Evolutionary conservation across 1,140 invertebrate genomes (phyloP), one percentile per base, ranked within the genome.

Genomic region (Cephus cinctus): DNA sequence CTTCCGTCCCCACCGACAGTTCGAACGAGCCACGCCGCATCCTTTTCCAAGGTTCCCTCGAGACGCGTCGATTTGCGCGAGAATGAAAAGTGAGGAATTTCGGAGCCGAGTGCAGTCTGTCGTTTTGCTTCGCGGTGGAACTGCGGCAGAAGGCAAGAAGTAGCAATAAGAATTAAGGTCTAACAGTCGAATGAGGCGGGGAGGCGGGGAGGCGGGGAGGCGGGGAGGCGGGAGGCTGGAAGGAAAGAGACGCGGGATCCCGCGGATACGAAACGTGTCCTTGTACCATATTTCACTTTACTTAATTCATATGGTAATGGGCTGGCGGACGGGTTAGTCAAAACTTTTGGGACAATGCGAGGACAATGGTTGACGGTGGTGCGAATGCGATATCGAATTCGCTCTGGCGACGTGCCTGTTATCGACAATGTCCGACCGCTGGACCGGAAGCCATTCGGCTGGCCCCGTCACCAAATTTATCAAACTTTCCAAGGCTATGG

Each of bases 291-390:
- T 65, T 73, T 75, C 67, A 73, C 58, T 63, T 69, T 67, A 68
- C 60, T 75, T 74, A 73, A 76, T 76, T 75, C 72, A 76, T 74
- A 77, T 76, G 71, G 63, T 75, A 75, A 77, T 76, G 52, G 50
- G 47, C 45, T 32, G 42, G 54, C 54, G 55, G 54, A 65, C 63
- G 55, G 61, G 50, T 61, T 59, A 60, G 47, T 49, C 59, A 68
- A 73, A 76, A 73, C 62, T 74, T 74, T 73, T 43, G 47, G 53
- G 59, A 71, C 73, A 73, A 74, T 74, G 56, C 63, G 53, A 54
- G 57, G 59, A 72, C 67, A 73, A 69, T 69, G 32, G 47, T 46
- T 22, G 53, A 45, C 36, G 50, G 54, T 44, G 48, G 63, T 52
- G 58, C 60, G 59, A 68, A 69, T 58, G 61, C 55, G 66, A 67